These are phyloP conservation scores for Polydrusus tereticollis DNA, from an alignment of 2,888 invertebrate species.

Conservation along the genomic window DNA sequence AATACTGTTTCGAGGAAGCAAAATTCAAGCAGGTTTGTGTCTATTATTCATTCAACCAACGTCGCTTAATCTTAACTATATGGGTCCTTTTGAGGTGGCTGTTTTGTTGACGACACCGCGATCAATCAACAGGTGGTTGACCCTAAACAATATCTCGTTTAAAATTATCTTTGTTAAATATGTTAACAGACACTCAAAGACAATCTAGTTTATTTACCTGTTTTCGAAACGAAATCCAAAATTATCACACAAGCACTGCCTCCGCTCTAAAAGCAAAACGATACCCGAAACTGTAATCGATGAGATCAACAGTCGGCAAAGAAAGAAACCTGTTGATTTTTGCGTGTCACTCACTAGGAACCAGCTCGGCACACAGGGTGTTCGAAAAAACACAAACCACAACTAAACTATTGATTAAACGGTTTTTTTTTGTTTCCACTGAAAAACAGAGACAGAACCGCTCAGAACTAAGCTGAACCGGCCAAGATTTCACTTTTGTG, in stretches of 20 bases:
- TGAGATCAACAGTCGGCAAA: neutral
- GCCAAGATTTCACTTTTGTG: conserved; percentile 61
- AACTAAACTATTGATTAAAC: neutral
- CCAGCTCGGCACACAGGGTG: neutral
- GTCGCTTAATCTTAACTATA: no score
- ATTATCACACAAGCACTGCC: neutral
- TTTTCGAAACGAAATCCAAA: neutral
- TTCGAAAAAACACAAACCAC: neutral
- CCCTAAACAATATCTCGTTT: neutral
- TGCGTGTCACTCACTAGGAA: neutral
- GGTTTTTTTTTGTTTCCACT: conserved; percentile 10
- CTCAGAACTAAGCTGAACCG: conserved; percentile 43
- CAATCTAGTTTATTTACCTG: neutral
- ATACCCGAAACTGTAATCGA: neutral
- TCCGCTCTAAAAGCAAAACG: neutral
- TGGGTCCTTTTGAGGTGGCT: no score
- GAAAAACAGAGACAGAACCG: conserved; percentile 24
- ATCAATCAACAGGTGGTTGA: neutral
- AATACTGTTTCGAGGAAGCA: no score
- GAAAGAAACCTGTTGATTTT: neutral
- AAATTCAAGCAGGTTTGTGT: no score
- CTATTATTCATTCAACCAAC: no score
- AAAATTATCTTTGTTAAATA: neutral
- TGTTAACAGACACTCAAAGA: neutral
- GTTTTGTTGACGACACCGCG: no score